Evolutionary conservation across 2,888 invertebrate genomes (phyloP), one percentile per base, ranked within the genome.

Genomic region (Conops quadrifasciatus): DNA sequence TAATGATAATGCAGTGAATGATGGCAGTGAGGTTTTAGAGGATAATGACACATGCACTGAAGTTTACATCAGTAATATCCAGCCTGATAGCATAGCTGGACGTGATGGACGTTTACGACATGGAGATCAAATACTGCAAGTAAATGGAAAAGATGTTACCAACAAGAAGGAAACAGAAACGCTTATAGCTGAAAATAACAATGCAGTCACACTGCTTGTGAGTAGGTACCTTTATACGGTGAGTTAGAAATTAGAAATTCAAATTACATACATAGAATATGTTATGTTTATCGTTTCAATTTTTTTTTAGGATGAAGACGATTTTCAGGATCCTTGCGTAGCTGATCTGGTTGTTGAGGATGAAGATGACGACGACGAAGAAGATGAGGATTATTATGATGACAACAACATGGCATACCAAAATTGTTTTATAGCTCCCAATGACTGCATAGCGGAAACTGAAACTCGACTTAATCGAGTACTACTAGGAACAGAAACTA

Each of bases 51-150:
- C 75, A 15, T 80, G 79, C 71, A 82, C 90, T 56, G 71, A 71
- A 53, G 90, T 92, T 68, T 91, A 90, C 81, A 90, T 92, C 77
- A 89, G 91, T 78, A 90, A 91, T 85, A 89, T 90, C 78, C 87
- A 88, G 71, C 87, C 88, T 28, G 88, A 88, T 75, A 89, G 90
- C 78, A 86, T 90, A 24, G 90, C 90, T 4, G 88, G 88, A 36
- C 84, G 87, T 58, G 90, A 90, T 79, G 90, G 90, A 36, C 87
- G 90, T 47, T 81, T 90, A 47, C 85, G 88, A 49, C 88, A 89
- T 77, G 90, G 90, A 43, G 90, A 90, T 85, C 90, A 90, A 84
- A 89, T 90, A 75, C 82, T 90, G 63, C 89, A 89, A 82, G 88
- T 89, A 79, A 90, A 90, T 77, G 90, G 90, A 11, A 88, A 87